Evolutionary conservation across 2,797 vertebrate species (phyloP), one percentile per base, ranked within the genome.

Genomic region (Coracias cyanogaster): DNA sequence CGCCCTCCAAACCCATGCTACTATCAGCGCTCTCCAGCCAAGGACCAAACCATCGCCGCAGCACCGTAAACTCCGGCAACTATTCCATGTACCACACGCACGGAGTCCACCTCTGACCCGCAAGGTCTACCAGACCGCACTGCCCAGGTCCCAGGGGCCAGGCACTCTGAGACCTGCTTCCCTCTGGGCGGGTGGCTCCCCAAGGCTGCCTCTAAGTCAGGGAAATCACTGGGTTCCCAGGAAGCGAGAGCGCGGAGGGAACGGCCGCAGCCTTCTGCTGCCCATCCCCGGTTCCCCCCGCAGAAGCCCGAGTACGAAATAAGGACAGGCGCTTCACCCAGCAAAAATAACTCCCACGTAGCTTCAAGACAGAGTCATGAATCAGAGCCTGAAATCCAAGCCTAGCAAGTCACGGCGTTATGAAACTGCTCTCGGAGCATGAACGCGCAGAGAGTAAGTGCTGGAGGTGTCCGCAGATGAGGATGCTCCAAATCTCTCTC

Each of bases 21-120:
- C 49, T 72, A 28, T 11, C 66, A 10, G 66, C 1, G 33, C 67
- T 57, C 6, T 31, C 21, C 17, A 26, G 71, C 71, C 74, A 82
- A 60, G 77, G 54, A 37, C 49, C 10, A 4, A 2, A 3, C 2
- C 4, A 55, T 14, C 3, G 0, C 58, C 0, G 0, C 3, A 57
- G 54, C 37, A n/a, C n/a, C n/a, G n/a, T n/a, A n/a, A n/a, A n/a
- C 37, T 37, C 37, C 37, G 37, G 37, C 37, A 37, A 37, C 37
- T 37, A 37, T 37, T 37, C 37, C 37, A 37, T 37, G 37, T 37
- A 37, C 37, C 37, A 37, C 37, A 10, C 37, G 8, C 37, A 37
- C 37, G 37, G 37, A 37, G 37, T 37, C 37, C 37, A 10, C 37
- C 37, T 37, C 37, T 37, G 37, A 37, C 37, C 37, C 10, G 37